Percentiles rank a stretch among this genome's conserved stretches.
These are phyloP conservation scores for Parazoanthus atlanticus DNA, from an alignment of 92 coral and sea anemone genomes.

Conservation along the genomic window DNA sequence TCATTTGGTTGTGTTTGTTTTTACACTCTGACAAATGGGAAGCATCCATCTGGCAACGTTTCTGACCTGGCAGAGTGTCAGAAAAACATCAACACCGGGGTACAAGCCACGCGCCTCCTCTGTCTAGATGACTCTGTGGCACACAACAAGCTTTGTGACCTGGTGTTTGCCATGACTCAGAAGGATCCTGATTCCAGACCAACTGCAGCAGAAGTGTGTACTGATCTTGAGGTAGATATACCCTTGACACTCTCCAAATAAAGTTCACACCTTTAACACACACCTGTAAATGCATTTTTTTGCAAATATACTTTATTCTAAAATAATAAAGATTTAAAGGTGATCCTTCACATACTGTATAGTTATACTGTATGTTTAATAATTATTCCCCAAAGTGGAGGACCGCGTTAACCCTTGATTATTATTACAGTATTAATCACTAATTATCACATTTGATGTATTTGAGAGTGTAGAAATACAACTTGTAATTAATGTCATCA, in stretches of 20 bases:
- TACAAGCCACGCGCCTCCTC: conserved; percentile 2
- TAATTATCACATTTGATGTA: no score
- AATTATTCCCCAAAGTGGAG: no score
- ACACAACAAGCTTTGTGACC: not conserved
- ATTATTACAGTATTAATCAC: no score
- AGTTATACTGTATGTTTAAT: no score
- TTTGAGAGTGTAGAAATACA: no score
- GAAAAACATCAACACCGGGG: not conserved
- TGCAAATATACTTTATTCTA: not conserved
- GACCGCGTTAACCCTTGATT: no score
- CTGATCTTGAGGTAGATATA: not conserved
- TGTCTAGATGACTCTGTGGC: not conserved
- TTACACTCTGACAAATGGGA: conserved; percentile 22
- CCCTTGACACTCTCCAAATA: not conserved
- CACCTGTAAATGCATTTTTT: not conserved
- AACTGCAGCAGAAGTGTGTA: not conserved
- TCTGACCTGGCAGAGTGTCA: conserved; percentile 9
- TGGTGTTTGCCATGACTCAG: conserved; percentile 28
- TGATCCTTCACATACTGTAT: no score
- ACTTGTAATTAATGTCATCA: no score
- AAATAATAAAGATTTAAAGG: no score
- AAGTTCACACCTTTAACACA: not conserved
- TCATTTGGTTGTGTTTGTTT: conserved; percentile 39
- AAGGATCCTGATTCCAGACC: conserved; percentile 15
- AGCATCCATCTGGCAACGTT: conserved; percentile 29